A percentile compares a stretch with the other conserved stretches of the same genome.
phyloP scores from a whole-genome alignment of 2,113 vertebrate genomes.

The Festucalex cinctus region DNA sequence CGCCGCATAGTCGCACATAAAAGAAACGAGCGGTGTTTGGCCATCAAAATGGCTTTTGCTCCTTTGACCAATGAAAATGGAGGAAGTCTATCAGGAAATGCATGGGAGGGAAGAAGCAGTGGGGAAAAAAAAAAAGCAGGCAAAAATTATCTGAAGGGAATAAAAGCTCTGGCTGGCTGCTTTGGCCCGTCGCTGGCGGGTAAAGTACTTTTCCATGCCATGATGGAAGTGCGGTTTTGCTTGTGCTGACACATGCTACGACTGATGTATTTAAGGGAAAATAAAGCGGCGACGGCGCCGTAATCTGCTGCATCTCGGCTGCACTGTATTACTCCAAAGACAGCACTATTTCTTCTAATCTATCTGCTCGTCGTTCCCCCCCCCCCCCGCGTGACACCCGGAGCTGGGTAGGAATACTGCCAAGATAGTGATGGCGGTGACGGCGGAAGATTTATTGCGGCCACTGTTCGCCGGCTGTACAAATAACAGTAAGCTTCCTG shows the following conservation, averaged over 20 bases:
- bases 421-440: slow-evolving; percentile 18
- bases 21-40: slow-evolving; percentile 4
- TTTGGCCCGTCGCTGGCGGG: slow-evolving; percentile 2
- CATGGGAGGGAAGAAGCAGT: no score
- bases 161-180: slow-evolving; percentile 1
- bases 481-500: slow-evolving; percentile 31
- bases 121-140: neutral
- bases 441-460: slow-evolving; percentile 53
- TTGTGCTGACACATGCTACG: slow-evolving; percentile 58
- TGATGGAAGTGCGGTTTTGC: slow-evolving; percentile 65
- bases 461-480: slow-evolving; percentile 52
- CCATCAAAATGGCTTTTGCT: neutral
- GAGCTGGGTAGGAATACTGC: slow-evolving; percentile 17
- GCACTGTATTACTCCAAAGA: slow-evolving; percentile 68
- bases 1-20: slow-evolving; percentile 12
- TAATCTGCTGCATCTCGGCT: slow-evolving; percentile 67
- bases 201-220: slow-evolving; percentile 51
- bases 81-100: neutral
- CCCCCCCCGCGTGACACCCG: slow-evolving; percentile 43
- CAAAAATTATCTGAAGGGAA: neutral
- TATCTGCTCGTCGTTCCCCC: slow-evolving; percentile 45
- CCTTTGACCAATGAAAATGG: neutral
- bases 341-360: slow-evolving; percentile 72
- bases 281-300: slow-evolving; percentile 56
- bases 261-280: slow-evolving; percentile 72